A percentile compares a stretch with the other conserved stretches of the same genome.
Conservation (phyloP, 1,140 invertebrate species). For the Oryctes rhinoceros region DNA sequence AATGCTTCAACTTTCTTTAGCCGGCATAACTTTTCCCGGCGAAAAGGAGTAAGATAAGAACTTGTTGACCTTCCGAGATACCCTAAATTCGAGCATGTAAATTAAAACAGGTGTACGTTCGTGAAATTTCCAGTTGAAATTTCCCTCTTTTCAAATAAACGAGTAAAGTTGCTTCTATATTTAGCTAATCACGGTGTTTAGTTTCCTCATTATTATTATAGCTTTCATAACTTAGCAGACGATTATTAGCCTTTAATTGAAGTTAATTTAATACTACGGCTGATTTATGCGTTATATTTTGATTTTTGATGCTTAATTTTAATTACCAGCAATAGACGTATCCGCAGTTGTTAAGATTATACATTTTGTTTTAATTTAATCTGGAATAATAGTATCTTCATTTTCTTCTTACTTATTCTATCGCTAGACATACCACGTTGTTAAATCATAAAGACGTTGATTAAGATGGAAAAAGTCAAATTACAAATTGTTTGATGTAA, state of each 20-base stretch:
- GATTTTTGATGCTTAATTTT: no score
- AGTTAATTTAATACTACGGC: no score
- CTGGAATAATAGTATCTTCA: no score
- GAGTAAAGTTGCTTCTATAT: neutral
- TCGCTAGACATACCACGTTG: no score
- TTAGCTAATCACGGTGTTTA: neutral
- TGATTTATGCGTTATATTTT: no score
- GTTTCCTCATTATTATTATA: neutral
- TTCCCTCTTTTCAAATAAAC: neutral
- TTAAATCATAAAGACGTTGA: no score
- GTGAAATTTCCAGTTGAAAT: neutral
- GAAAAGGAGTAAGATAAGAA: neutral
- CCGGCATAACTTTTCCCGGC: neutral
- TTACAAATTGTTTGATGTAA: no score
- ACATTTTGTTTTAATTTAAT: no score
- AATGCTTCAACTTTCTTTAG: neutral
- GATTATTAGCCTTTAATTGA: neutral
- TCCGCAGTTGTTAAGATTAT: no score
- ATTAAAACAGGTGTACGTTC: neutral
- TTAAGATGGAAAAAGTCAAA: no score
- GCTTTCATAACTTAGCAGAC: neutral
- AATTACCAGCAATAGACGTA: no score
- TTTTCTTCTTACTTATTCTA: no score
- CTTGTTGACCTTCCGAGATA: neutral
- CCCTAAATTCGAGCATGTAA: neutral